Conservation (phyloP, 1,140 invertebrate species). For the Venturia canescens region DNA sequence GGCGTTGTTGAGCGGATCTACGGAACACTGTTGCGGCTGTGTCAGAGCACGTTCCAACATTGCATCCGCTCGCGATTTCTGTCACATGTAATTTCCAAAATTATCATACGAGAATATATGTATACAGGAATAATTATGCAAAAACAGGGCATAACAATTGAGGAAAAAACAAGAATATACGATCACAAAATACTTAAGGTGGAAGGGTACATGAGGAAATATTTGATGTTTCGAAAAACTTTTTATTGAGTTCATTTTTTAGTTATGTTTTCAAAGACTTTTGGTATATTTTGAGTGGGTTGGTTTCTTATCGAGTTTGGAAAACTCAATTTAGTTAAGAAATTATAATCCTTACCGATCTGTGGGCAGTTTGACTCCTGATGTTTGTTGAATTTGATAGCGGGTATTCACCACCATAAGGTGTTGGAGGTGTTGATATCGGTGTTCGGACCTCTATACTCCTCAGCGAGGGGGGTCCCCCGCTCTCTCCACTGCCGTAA, state of each 20-base stretch:
- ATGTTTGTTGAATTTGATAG: slow-evolving; percentile 71
- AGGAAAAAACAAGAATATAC: no score
- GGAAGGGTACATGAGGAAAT: no score
- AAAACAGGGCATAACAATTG: slow-evolving; percentile 33
- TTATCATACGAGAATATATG: slow-evolving; percentile 26
- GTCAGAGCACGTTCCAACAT: slow-evolving; percentile 82
- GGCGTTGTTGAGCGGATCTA: slow-evolving; percentile 78
- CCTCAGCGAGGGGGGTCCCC: slow-evolving; percentile 71
- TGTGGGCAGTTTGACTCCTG: slow-evolving; percentile 72
- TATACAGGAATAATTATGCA: background rate
- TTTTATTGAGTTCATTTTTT: no score
- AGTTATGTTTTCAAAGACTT: no score
- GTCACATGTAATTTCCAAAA: slow-evolving; percentile 44
- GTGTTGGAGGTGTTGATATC: slow-evolving; percentile 72
- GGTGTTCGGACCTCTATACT: slow-evolving; percentile 72
- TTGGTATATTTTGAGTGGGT: no score
- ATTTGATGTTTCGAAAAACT: no score
- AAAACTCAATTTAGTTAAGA: no score
- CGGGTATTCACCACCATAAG: slow-evolving; percentile 72
- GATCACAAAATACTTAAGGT: no score
- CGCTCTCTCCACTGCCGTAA: slow-evolving; percentile 72
- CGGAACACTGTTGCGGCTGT: slow-evolving; percentile 76
- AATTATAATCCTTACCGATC: slow-evolving; percentile 69
- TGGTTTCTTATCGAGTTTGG: no score
- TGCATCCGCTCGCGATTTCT: slow-evolving; percentile 83